Base-by-base conservation (phyloP, 2,888 invertebrate genomes). In the Mycalesis mineus region DNA sequence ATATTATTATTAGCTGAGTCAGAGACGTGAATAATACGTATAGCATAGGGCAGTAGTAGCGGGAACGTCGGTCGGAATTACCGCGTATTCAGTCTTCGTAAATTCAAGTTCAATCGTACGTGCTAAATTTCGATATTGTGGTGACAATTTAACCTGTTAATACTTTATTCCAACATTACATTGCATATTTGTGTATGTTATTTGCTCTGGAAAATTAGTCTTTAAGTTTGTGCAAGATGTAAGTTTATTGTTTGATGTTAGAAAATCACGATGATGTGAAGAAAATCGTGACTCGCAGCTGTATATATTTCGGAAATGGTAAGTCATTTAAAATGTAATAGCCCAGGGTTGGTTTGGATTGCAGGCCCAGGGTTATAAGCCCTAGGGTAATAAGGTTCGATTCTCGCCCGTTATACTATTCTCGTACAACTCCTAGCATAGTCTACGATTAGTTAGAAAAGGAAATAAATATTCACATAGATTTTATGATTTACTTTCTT, bases 1-100 rank as follows among this genome's bases (percentile, higher is more conserved):
- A 50, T n/a, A 56, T 50, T 56, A 49, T 55, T n/a, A 22, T 56
- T 49, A 50, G 56, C 56, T 56, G 56, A 56, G 56, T 50, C 56
- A 56, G 55, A 36, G 28, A n/a, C 37, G 14, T 39, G 28, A 45
- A 29, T 45, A n/a, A 37, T 33, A 17, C 36, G 9, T 37, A 11
- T 9, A 29, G 28, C 22, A 37, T 13, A 36, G 42, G 36, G 14
- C 56, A 56, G 56, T 56, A 22, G 50, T 33, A 9, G 37, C 37
- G 39, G 29, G 13, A 3, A 1, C 29, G 31, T 9, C 45, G 45
- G 9, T 8, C 31, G 31, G 13, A 45, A 9, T 29, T 8, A 14
- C 29, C 45, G 45, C 14, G 45, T 14, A 29, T 14, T 29, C n/a
- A 22, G 2, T 7, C 14, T 31, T 31, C 14, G 14, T 13, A 13